These are phyloP conservation scores for Phasia obesa DNA, from an alignment of 2,888 invertebrate species.

Conservation along the genomic window DNA sequence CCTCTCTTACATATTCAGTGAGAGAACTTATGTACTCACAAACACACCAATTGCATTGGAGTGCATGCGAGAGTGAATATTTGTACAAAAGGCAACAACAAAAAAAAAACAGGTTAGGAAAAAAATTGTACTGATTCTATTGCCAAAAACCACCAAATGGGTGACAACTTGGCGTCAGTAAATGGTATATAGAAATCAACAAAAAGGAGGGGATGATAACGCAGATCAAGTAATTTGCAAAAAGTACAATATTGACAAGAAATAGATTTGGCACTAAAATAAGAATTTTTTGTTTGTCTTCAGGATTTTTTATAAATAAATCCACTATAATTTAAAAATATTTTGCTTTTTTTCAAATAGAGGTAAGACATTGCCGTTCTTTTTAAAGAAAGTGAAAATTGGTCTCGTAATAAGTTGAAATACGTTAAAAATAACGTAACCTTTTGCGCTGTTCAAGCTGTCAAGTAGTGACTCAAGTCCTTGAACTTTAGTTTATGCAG, in stretches of 20 bases:
- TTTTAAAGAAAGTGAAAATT: too few species aligned
- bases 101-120: background rate
- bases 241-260: background rate
- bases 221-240: background rate
- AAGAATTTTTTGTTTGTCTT: too few species aligned
- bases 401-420: too few species aligned
- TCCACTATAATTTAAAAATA: too few species aligned
- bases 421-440: too few species aligned
- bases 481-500: too few species aligned
- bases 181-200: background rate
- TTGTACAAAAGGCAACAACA: conserved; percentile 9
- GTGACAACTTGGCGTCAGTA: conserved; percentile 45
- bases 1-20: conserved; percentile 13
- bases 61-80: conserved; percentile 49
- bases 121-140: conserved; percentile 32
- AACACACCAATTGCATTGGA: conserved; percentile 45
- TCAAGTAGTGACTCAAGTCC: too few species aligned
- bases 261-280: background rate
- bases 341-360: too few species aligned
- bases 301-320: too few species aligned
- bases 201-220: background rate
- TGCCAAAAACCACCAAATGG: conserved; percentile 37
- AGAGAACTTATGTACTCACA: conserved; percentile 19
- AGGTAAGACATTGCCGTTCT: too few species aligned
- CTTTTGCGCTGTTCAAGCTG: too few species aligned